Conservation (phyloP, 2,113 vertebrate genomes). For the Petrocephalus microphthalmus region DNA sequence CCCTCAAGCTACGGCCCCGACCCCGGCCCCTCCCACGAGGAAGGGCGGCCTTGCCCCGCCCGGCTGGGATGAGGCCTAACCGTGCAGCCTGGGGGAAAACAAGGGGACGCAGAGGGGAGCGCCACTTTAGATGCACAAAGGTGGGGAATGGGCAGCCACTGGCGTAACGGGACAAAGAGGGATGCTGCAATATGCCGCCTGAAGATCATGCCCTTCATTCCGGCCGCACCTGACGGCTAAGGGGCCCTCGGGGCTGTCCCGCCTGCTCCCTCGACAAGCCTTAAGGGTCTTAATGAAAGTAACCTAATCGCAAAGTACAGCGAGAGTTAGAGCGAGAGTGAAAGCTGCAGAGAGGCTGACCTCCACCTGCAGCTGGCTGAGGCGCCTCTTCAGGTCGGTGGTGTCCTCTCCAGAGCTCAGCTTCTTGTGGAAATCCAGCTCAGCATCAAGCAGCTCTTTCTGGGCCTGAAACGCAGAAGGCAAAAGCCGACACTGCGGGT, state of each 20-base stretch:
- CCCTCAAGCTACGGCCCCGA: constrained; percentile 72
- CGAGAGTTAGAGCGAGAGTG: background rate
- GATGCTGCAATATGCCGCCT: too few relatives aligned
- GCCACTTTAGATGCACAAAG: too few relatives aligned
- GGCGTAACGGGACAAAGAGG: background rate
- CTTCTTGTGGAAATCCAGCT: constrained; percentile 91
- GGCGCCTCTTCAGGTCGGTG: constrained; percentile 87
- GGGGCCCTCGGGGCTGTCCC: background rate
- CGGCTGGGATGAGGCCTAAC: constrained; percentile 77
- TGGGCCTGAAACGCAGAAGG: constrained; percentile 66
- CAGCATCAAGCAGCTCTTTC: constrained; percentile 89
- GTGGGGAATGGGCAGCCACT: background rate
- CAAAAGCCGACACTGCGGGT: background rate
- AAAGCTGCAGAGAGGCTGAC: constrained; percentile 47
- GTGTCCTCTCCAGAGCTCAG: constrained; percentile 92
- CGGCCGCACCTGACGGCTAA: background rate
- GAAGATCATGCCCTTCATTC: background rate
- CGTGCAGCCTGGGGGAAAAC: constrained; percentile 72
- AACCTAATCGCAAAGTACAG: background rate
- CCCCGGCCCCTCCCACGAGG: constrained; percentile 29
- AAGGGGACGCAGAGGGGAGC: background rate
- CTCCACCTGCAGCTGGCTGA: constrained; percentile 87
- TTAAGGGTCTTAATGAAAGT: background rate
- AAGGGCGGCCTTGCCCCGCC: constrained; percentile 69
- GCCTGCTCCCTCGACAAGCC: background rate